Base-by-base conservation (phyloP, 1,140 invertebrate genomes). In the Drosophila kurseongensis region DNA sequence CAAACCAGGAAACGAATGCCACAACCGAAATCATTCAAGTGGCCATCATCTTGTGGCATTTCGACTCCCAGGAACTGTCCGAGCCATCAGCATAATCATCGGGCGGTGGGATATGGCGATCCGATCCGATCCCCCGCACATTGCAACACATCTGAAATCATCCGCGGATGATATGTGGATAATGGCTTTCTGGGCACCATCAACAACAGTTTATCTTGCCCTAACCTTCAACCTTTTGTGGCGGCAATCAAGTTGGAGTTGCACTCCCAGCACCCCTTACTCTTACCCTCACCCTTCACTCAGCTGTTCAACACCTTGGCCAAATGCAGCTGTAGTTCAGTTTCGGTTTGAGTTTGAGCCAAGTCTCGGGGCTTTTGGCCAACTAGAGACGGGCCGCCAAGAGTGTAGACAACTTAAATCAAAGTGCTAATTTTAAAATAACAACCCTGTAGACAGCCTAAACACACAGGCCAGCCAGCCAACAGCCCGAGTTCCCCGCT, bases 351-450 rank as follows among this genome's bases (percentile, higher is more conserved):
- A 8, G 60, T 57, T 58, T 44, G 51, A 32, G 38, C 40, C 41
- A 38, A 58, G 79, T 42, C 68, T 61, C 0, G 32, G 36, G 48
- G 59, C 48, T 71, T 65, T 61, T 51, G 65, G 80, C 77, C 60
- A 69, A 67, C 69, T 81, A 88, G 79, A 86, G 82, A 86, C 82
- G 85, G 79, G 83, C 83, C 83, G 83, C 82, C 82, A 75, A 76
- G 80, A 89, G 84, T 88, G 84, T 88, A 88, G 84, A 88, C 84
- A 88, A 83, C 84, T 88, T 86, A 86, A 89, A 88, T 88, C 84
- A 88, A 88, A 88, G 84, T 88, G 84, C 84, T 88, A 89, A 88
- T 88, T 88, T 88, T 89, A 88, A 88, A 88, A 86, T 86, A 86
- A 86, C 83, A 86, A 83, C 83, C 83, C 84, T 86, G 82, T 67